A percentile compares a stretch with the other conserved stretches of the same genome.
Evolutionary conservation across 2,113 vertebrate species (phyloP).

Genomic region (Pteronura brasiliensis): DNA sequence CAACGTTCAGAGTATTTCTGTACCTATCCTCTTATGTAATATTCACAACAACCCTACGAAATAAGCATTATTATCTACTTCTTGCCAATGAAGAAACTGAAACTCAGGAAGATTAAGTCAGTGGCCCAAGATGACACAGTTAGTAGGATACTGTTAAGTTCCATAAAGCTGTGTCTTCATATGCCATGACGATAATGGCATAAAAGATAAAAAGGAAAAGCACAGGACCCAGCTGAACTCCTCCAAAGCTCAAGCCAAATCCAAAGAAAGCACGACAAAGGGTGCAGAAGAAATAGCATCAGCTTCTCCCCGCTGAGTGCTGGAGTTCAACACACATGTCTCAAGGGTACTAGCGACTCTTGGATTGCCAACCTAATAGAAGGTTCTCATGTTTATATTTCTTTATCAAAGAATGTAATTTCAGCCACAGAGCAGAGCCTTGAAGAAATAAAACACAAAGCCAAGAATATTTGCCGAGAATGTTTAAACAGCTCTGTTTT

Average conservation of each 20-base stretch:
- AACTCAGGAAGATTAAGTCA: neutral
- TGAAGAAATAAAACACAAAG: constrained; percentile 38
- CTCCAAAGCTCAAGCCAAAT: neutral
- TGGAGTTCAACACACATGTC: constrained; percentile 85
- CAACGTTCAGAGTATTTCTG: neutral
- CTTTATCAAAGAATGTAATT: constrained; percentile 87
- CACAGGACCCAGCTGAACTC: neutral
- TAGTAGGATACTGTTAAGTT: neutral
- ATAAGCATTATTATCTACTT: neutral
- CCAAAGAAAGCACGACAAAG: neutral
- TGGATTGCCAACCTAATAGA: constrained; percentile 81
- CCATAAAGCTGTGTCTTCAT: neutral
- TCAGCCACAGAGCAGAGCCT: constrained; percentile 72
- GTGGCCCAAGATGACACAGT: neutral
- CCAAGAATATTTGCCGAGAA: constrained; percentile 9
- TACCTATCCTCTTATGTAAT: neutral
- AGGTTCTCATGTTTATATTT: constrained; percentile 80
- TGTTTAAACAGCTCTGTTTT: constrained; percentile 14
- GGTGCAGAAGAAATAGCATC: constrained; percentile 85
- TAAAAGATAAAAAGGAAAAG: neutral
- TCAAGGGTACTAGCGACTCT: constrained; percentile 83
- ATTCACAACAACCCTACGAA: neutral
- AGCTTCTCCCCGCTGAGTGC: constrained; percentile 78
- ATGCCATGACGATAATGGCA: neutral
- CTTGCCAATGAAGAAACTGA: neutral